Evolutionary conservation across 2,888 invertebrate species (phyloP), one percentile per base, ranked within the genome.

Genomic region (Drosophila mettleri): DNA sequence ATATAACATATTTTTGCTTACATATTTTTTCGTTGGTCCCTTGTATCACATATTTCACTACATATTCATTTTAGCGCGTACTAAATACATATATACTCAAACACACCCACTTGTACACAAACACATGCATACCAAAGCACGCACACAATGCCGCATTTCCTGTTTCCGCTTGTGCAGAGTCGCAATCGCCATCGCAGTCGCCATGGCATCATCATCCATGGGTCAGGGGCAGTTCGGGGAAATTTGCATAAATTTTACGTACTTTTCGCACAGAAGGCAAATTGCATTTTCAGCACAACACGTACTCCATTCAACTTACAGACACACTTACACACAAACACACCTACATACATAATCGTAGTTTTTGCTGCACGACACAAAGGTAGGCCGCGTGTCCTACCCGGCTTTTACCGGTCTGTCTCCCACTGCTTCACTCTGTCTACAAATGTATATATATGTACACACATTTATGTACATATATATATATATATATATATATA

Each of bases 231-330:
- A 72, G 71, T 64, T 39, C 38, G 34, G 68, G 62, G 62, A 83
- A 87, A 87, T 83, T 83, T 83, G 88, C 83, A 83, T 83, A 83
- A 87, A 83, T 83, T 83, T 83, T 85, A 82, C 82, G 82, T 87
- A 83, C 82, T 87, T 83, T 83, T 83, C 88, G 82, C 82, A 85
- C 86, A 85, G 82, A 81, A 82, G 83, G 83, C 83, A 83, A 83
- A 83, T 83, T 83, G 88, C 88, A 83, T 83, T 83, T 83, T 83
- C 88, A 87, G 88, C 88, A 83, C 82, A 83, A 88, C 88, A 83
- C 82, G 82, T 87, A 83, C 82, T 87, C 82, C 88, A 85, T 83
- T 83, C 88, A 75, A 76, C 88, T 78, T 75, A 51, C 72, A 27
- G 33, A 41, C 33, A 41, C 46, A 10, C 61, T 9, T 43, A 33